Evolutionary conservation across 2,888 invertebrate species (phyloP), one percentile per base, ranked within the genome.

Genomic region (Tachina fera): DNA sequence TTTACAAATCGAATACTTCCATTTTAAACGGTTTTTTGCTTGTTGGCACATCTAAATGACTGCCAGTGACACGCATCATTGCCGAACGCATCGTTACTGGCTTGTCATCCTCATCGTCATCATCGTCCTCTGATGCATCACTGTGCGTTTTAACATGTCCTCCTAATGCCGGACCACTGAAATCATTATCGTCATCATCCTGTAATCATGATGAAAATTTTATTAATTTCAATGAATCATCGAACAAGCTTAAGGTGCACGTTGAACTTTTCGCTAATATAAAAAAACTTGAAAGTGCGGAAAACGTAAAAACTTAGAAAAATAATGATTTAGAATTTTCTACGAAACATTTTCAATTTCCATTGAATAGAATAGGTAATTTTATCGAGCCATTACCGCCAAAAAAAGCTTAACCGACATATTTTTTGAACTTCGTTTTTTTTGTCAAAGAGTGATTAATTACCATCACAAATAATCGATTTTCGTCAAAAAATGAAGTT

Each of bases 1-100:
- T 31, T 93, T 92, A 94, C 92, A 93, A 94, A 90, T 94, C 93
- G 91, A 94, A 93, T 88, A 94, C 94, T 92, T 94, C 94, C 94
- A 94, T 94, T 91, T 94, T 94, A 90, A 94, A 94, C 84, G 93
- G 92, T 90, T 94, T 94, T 91, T 93, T 88, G 92, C 91, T 89
- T 89, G 91, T 90, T 92, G 93, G 92, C 90, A 92, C 91, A 90
- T 89, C 91, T 88, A 90, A 92, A 89, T 89, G 89, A 88, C 90
- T 91, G 56, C 89, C 88, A 77, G 88, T 85, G 60, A 79, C 75
- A 83, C 87, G 88, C 78, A 86, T 87, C 88, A 87, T 88, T 87
- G 88, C 88, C 89, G 90, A 91, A 71, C 90, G 91, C 92, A 93
- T 93, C 49, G 92, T 93, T 83, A 92, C 92, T 47, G 93, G 93